A percentile compares a stretch with the other conserved stretches of the same genome.
phyloP scores from a whole-genome alignment of 2,797 vertebrate genomes.

The Lithobates pipiens region DNA sequence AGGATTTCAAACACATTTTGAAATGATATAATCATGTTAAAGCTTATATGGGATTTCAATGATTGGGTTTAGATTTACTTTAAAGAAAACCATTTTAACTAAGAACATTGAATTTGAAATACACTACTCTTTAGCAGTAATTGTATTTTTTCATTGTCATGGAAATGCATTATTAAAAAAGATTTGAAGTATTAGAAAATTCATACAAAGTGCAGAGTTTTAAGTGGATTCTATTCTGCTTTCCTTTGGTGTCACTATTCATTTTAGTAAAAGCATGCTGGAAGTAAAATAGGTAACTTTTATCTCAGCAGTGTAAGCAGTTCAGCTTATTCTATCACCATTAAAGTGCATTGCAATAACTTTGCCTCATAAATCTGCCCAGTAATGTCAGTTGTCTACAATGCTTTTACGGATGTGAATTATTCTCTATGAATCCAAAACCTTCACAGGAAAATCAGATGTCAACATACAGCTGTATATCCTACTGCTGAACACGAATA shows the following conservation, averaged over 20 bases:
- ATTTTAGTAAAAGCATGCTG: conserved; percentile 8
- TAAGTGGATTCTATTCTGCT: background rate
- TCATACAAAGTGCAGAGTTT: background rate
- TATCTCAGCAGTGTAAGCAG: conserved; percentile 38
- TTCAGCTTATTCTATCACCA: conserved; percentile 40
- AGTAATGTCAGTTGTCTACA: conserved; percentile 34
- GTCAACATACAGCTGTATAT: conserved; percentile 36
- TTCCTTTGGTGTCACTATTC: conserved; percentile 7
- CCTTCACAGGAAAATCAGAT: conserved; percentile 33
- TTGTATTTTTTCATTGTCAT: background rate
- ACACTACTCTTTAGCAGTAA: background rate
- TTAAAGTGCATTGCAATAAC: conserved; percentile 36
- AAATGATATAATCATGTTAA: too few species aligned
- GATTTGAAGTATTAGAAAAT: background rate
- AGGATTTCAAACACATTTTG: too few species aligned
- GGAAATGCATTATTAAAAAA: background rate
- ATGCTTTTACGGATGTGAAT: conserved; percentile 32
- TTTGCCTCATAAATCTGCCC: conserved; percentile 48
- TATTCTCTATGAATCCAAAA: conserved; percentile 39
- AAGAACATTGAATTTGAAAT: background rate
- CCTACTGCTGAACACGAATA: background rate
- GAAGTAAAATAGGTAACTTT: conserved; percentile 19
- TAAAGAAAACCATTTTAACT: background rate
- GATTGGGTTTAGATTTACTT: too few species aligned
- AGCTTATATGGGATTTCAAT: too few species aligned